These are phyloP conservation scores for Kryptolebias ocellatus DNA, from an alignment of 2,797 vertebrate species.

Conservation along the genomic window DNA sequence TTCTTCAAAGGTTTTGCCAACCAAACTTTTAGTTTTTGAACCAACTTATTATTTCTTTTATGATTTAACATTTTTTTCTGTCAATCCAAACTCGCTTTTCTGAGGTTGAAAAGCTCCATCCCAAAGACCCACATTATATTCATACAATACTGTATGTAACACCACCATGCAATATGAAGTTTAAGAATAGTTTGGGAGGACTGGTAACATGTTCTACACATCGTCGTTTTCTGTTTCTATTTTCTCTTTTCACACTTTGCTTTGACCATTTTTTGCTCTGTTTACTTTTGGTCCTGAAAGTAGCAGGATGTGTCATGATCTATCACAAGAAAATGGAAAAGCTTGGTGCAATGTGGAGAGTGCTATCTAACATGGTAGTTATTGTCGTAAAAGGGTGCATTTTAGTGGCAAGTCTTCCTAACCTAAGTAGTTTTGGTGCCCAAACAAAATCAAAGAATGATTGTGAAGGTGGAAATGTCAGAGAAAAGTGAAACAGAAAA, in stretches of 20 bases:
- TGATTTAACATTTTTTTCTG: neutral
- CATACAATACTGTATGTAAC: too few species aligned
- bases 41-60: neutral
- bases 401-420: neutral
- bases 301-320: neutral
- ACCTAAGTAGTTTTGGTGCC: neutral
- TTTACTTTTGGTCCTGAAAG: neutral
- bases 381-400: neutral
- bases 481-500: neutral
- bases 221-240: neutral
- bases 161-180: neutral
- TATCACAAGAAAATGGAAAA: neutral
- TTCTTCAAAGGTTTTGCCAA: too few species aligned
- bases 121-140: too few species aligned
- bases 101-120: too few species aligned
- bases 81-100: neutral
- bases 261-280: neutral
- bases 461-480: neutral
- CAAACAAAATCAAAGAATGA: neutral
- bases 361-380: neutral
- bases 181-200: neutral
- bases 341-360: neutral
- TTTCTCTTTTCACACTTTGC: neutral
- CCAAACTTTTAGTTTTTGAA: too few species aligned
- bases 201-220: neutral